Evolutionary conservation across 2,797 vertebrate species (phyloP), one percentile per base, ranked within the genome.

Genomic region (Eulemur mongoz): DNA sequence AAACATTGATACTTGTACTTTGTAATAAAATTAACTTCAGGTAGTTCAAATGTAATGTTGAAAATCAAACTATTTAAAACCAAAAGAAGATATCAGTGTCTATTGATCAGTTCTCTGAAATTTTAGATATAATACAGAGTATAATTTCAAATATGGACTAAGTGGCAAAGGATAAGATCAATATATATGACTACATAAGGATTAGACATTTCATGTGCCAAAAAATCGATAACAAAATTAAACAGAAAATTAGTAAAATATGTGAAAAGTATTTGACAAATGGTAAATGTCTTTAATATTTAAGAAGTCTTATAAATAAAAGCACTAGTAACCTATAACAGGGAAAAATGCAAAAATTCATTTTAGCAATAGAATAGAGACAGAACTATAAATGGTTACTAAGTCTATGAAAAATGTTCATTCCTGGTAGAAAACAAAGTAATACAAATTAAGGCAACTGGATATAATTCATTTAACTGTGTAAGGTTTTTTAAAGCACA

Each of bases 11-110:
- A 20, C 38, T 57, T 50, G 23, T 82, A 75, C 3, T 50, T 45
- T 43, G 45, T 84, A 67, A 73, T 43, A 84, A 67, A 52, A 81
- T 80, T 63, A 63, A 76, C 63, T 89, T 48, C 40, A 45, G 27
- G 14, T 13, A 69, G 65, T 27, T 73, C 13, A 73, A 86, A 38
- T 83, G 75, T 84, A 32, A 11, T 63, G 20, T 63, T 80, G 7
- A 89, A 91, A 89, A 48, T 50, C 20, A 91, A 89, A 81, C 50
- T 9, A 88, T 87, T 88, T 93, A 78, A 72, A 93, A 43, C 2
- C 35, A 35, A 75, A 89, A 76, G 14, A 89, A 63, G 32, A 2
- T 85, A 70, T 54, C 38, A 65, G 52, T 63, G 35, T 81, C n/a
- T 70, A 38, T 30, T 82, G 35, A 67, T 86, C 12, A 20, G 8